These are phyloP conservation scores for Ischnus inquisitorius DNA, from an alignment of 2,888 invertebrate species.

Conservation along the genomic window DNA sequence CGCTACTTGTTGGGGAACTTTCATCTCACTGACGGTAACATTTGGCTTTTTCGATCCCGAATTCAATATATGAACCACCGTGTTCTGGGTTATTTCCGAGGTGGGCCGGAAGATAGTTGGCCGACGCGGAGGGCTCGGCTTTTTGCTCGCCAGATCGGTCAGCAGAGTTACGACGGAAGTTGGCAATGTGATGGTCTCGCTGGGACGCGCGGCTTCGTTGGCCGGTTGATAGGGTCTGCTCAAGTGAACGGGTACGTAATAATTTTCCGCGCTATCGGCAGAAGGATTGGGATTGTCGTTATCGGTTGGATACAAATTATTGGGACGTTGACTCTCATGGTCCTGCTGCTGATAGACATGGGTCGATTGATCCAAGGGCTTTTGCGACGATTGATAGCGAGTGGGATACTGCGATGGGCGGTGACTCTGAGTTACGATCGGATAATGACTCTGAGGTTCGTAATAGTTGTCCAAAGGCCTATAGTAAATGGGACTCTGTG, in stretches of 20 bases:
- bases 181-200: constrained; percentile 58
- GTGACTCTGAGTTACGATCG: constrained; percentile 1
- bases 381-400: not conserved
- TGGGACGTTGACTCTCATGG: constrained; percentile 11
- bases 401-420: constrained; percentile 3
- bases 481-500: constrained; percentile 1
- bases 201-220: constrained; percentile 23
- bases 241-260: not conserved
- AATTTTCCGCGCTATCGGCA: constrained; percentile 3
- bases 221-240: constrained; percentile 4
- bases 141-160: constrained; percentile 58
- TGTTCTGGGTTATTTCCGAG: constrained; percentile 81
- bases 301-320: not conserved
- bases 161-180: constrained; percentile 59
- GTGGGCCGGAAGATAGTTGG: constrained; percentile 70
- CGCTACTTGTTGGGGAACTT: constrained; percentile 48
- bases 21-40: constrained; percentile 71
- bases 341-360: constrained; percentile 24
- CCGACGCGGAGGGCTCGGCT: constrained; percentile 39
- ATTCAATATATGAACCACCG: constrained; percentile 81
- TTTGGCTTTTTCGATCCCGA: constrained; percentile 76
- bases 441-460: not conserved
- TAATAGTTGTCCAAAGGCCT: not conserved
- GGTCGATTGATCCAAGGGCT: constrained; percentile 8
- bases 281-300: constrained; percentile 11